Base-by-base conservation (phyloP, 2,797 vertebrate species). In the Mallotus villosus region DNA sequence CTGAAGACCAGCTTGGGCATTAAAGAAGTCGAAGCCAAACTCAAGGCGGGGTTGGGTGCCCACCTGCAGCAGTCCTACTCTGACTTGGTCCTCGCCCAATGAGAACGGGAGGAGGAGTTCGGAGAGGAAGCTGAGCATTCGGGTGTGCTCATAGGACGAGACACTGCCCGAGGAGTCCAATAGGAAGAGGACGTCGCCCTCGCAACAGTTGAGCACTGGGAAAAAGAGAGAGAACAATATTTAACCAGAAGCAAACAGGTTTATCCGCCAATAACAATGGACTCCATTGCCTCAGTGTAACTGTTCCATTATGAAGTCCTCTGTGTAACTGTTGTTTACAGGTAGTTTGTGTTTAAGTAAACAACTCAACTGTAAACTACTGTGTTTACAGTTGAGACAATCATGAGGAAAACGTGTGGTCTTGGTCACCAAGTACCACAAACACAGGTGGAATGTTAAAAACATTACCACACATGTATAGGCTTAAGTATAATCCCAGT, bases 141-240 rank as follows among this genome's bases (percentile, higher is more conserved):
- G 91, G 73, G 93, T 93, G 85, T 96, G 96, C 78, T 99, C 97
- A 14, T 98, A 96, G 74, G 92, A 94, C 0, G 96, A 95, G 73
- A 99, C 94, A 0, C 97, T 99, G 63, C 96, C 96, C 0, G 96
- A 99, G 79, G 97, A 97, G 86, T 99, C 97, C 89, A 99, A 49
- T 46, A 99, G 81, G 85, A 99, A 93, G 80, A 98, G 92, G 75
- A 99, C 88, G 19, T 99, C 97, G 0, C 97, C 97, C 76, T 96
- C 93, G 0, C 94, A 90, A 82, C 89, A 94, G 86, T 93, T 92
- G 68, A 89, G 68, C 81, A 90, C 93, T 94, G 34, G 22, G 32
- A 57, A 25, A 12, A 51, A 19, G 29, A 14, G 46, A 46, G 29
- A 46, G 14, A 21, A 22, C 12, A 24, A 16, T 14, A 51, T 55